Evolutionary conservation across 1,140 invertebrate genomes (phyloP), one percentile per base, ranked within the genome.

Genomic region (Patella vulgata): DNA sequence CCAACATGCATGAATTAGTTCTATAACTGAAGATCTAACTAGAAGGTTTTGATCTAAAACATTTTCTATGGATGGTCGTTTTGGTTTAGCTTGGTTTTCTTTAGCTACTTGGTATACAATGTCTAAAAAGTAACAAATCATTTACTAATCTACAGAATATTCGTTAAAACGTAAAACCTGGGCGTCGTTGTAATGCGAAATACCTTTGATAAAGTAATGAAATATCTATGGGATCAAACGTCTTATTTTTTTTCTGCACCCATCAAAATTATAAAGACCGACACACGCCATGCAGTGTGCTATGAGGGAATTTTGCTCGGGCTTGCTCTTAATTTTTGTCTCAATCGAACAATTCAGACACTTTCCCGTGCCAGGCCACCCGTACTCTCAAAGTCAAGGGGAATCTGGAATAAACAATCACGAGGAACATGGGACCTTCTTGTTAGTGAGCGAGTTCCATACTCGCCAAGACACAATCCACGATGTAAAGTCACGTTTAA

Each of bases 1-100:
- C 77, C 77, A 79, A 36, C 75, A 77, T 11, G 46, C 47, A 23
- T 73, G 23, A n/a, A 79, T 71, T 2, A 79, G 53, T 4, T 61
- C 60, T 17, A 66, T 44, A 23, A 73, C 66, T 27, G 60, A 53
- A 40, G 50, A 43, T 25, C 60, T 63, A 30, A 60, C 46, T 0
- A 33, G 25, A 14, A 63, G 50, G 6, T 60, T 55, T 25, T 65
- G 62, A 12, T 61, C 36, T 0, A 52, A 44, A 0, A 55, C 47
- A 0, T 59, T 55, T 3, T 19, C 40, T 30, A 75, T 65, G 36
- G 42, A 33, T 2, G 75, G 75, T 17, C 75, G 61, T 44, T 68
- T 65, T 39, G 55, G 46, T 4, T 62, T 56, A 43, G 27, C 44
- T 25, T 60, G 46, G n/a, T 27, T 39, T 14, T 58, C 27, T 11